phyloP scores from a whole-genome alignment of 2,113 vertebrate genomes.

The Myiopsitta monachus region DNA sequence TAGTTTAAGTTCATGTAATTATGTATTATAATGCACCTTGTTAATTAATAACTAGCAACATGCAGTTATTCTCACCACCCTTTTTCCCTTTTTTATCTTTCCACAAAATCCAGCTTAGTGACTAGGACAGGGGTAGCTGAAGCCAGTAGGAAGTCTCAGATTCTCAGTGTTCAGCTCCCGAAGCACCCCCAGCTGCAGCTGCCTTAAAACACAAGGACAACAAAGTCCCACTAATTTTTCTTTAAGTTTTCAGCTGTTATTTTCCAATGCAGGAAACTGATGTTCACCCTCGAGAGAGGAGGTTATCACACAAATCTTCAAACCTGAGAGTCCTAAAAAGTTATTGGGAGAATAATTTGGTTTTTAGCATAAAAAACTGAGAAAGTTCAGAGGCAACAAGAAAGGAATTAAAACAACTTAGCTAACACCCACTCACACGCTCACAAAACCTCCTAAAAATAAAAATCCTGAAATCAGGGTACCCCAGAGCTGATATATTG shows the following conservation, averaged over 20 bases:
- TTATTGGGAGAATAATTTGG: not conserved
- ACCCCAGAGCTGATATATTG: not conserved
- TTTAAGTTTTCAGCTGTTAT: not conserved
- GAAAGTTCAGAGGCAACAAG: not conserved
- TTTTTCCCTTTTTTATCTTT: not conserved
- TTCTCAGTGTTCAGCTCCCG: not conserved
- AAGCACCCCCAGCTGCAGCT: not conserved
- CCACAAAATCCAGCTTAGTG: not conserved
- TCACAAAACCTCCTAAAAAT: not conserved
- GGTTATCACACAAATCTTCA: not conserved
- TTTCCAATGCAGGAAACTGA: not conserved
- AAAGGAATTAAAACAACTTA: not conserved
- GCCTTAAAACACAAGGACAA: not conserved
- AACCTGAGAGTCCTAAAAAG: not conserved
- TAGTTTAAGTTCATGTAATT: not conserved
- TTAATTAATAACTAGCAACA: not conserved
- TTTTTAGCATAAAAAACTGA: not conserved
- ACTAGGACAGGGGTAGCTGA: not conserved
- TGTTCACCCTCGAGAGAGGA: not conserved
- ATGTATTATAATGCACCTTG: fast-evolving
- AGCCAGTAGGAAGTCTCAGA: not conserved
- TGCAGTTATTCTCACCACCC: not conserved
- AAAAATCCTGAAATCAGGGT: not conserved
- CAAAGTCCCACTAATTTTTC: not conserved
- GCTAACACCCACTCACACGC: not conserved